A percentile compares a stretch with the other conserved stretches of the same genome.
phyloP scores from a whole-genome alignment of 2,797 vertebrate species.

The Sebastes diaconus region DNA sequence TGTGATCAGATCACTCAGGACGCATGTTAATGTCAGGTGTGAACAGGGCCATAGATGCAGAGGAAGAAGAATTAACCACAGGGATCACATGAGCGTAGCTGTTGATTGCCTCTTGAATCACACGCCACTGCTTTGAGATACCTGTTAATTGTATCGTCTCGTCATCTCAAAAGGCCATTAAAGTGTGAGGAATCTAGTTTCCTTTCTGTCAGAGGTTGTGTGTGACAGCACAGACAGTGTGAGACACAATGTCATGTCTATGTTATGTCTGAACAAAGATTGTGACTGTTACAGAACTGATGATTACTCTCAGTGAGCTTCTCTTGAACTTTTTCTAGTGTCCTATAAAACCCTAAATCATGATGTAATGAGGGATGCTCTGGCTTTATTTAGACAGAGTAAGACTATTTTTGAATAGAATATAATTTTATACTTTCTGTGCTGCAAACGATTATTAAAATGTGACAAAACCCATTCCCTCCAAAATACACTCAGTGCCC shows the following conservation, averaged over 20 bases:
- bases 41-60: background rate
- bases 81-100: background rate
- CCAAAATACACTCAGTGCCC: background rate
- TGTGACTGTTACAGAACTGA: background rate
- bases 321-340: background rate
- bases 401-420: background rate
- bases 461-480: background rate
- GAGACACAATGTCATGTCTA: background rate
- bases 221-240: background rate
- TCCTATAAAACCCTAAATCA: background rate
- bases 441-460: background rate
- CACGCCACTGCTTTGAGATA: background rate
- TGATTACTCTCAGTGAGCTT: background rate
- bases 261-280: background rate
- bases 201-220: background rate
- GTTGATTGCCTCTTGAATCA: background rate
- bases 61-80: background rate
- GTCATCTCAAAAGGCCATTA: background rate
- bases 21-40: no score
- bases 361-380: background rate
- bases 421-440: background rate
- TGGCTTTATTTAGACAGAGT: background rate
- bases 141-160: slow-evolving; percentile 6
- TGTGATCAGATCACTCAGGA: no score
- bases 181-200: background rate